Evolutionary conservation across 2,797 vertebrate genomes (phyloP).

Genomic region (Scolopax rusticola): DNA sequence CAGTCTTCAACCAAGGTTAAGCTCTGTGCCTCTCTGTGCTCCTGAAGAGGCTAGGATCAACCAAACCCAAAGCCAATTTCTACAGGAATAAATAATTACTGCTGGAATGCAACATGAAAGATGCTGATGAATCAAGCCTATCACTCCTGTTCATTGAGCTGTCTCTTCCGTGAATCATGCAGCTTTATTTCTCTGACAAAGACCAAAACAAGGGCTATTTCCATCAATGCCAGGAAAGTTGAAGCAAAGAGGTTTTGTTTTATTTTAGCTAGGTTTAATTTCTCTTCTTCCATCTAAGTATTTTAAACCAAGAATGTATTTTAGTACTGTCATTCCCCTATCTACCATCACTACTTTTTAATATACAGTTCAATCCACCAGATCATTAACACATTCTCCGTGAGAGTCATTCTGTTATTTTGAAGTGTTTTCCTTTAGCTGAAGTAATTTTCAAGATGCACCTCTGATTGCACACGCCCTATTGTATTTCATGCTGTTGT

Average conservation of each 20-base stretch:
- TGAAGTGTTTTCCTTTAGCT: background rate
- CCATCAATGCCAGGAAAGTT: background rate
- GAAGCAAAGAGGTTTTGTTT: background rate
- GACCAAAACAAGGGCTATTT: background rate
- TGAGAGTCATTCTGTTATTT: background rate
- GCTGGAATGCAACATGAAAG: background rate
- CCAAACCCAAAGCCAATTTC: background rate
- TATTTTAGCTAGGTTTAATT: background rate
- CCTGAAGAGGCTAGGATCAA: background rate
- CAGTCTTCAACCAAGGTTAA: background rate
- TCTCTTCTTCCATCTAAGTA: background rate
- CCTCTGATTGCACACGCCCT: background rate
- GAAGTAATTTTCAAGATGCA: background rate
- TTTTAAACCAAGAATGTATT: background rate
- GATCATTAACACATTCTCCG: background rate
- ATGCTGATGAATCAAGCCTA: background rate
- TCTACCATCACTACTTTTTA: background rate
- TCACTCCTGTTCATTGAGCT: background rate
- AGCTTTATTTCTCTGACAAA: background rate
- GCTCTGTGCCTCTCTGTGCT: background rate
- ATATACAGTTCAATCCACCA: background rate
- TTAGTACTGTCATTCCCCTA: background rate
- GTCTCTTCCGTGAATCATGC: background rate
- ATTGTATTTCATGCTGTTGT: background rate
- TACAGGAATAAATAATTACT: conserved; percentile 9